A percentile compares a stretch with the other conserved stretches of the same genome.
These are phyloP conservation scores for Copsychus sechellarum DNA, from an alignment of 2,113 vertebrate genomes.

Conservation along the genomic window DNA sequence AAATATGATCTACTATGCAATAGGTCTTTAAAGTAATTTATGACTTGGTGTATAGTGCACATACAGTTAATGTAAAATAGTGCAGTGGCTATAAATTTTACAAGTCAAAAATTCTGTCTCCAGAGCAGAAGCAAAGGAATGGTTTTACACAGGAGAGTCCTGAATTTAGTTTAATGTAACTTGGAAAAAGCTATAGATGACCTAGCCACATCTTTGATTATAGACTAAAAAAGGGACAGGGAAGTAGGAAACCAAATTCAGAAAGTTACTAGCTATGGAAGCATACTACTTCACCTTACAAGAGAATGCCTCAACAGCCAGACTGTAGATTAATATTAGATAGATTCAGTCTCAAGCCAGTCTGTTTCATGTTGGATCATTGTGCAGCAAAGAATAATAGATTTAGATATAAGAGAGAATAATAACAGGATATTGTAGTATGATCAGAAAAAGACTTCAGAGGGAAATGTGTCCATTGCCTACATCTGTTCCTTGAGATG, in stretches of 20 bases:
- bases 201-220: neutral
- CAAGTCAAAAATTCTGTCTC: neutral
- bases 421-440: neutral
- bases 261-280: neutral
- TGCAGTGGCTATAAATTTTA: neutral
- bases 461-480: neutral
- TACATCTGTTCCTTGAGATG: neutral
- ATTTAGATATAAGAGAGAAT: neutral
- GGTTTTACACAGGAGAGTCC: neutral
- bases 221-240: neutral
- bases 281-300: neutral
- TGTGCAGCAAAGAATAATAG: neutral
- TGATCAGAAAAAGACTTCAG: neutral
- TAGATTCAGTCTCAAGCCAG: neutral
- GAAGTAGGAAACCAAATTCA: neutral
- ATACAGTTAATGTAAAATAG: neutral
- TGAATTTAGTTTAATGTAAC: neutral
- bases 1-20: neutral
- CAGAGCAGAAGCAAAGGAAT: neutral
- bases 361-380: neutral
- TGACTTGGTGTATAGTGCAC: neutral
- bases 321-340: neutral
- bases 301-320: neutral
- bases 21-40: neutral
- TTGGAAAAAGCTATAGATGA: neutral